phyloP scores from a whole-genome alignment of 2,888 invertebrate species.

The Ramazzottius varieornatus region DNA sequence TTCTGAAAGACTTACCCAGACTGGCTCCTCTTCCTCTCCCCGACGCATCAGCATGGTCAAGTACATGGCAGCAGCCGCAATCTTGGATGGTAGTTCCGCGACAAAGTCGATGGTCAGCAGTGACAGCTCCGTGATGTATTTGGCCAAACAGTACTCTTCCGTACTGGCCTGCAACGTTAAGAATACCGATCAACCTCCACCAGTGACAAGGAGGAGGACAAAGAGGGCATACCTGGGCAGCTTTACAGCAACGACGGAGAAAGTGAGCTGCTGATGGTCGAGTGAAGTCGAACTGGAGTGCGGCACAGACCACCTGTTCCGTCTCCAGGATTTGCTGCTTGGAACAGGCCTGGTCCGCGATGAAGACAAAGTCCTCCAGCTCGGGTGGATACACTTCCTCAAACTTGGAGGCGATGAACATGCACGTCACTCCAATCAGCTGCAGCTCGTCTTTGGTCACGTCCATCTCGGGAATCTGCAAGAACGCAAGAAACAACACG shows the following conservation, averaged over 20 bases:
- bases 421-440: slow-evolving; percentile 58
- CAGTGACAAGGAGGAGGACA: not conserved
- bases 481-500: no score
- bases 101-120: slow-evolving; percentile 52
- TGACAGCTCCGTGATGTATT: slow-evolving; percentile 64
- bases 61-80: slow-evolving; percentile 53
- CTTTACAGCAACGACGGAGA: slow-evolving; percentile 38
- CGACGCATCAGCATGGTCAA: slow-evolving; percentile 32
- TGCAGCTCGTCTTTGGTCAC: slow-evolving; percentile 46
- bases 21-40: not conserved
- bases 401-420: slow-evolving; percentile 74
- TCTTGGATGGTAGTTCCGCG: slow-evolving; percentile 45
- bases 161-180: slow-evolving; percentile 32
- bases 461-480: slow-evolving; percentile 14
- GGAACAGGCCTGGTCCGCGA: slow-evolving; percentile 61
- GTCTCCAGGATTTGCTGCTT: slow-evolving; percentile 49
- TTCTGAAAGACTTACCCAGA: not conserved
- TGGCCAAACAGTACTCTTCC: slow-evolving; percentile 48
- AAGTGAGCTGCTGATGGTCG: slow-evolving; percentile 67
- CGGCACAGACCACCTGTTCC: slow-evolving; percentile 48
- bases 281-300: slow-evolving; percentile 51
- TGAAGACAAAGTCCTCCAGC: slow-evolving; percentile 59
- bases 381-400: slow-evolving; percentile 77
- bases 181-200: not conserved
- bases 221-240: slow-evolving; percentile 24